These are phyloP conservation scores for Drosophila siamana DNA, from an alignment of 2,888 invertebrate species.

Conservation along the genomic window DNA sequence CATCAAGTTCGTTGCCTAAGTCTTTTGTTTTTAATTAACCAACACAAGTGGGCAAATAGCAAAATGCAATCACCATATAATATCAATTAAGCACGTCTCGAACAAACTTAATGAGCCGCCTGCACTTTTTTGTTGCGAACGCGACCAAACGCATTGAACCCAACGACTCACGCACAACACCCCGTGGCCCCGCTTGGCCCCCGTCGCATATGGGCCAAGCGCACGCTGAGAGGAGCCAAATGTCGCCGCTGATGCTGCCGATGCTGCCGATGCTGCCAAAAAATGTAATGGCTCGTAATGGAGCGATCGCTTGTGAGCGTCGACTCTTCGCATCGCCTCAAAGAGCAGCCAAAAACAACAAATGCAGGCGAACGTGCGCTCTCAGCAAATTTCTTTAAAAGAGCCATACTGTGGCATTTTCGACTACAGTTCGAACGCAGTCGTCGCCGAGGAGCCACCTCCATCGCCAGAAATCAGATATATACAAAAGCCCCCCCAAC, in stretches of 20 bases:
- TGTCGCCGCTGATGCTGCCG: constrained; percentile 10
- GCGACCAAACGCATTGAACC: constrained; percentile 69
- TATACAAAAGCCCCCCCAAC: constrained; percentile 7
- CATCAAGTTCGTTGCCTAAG: constrained; percentile 76
- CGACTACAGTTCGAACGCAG: constrained; percentile 77
- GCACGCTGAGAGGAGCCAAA: constrained; percentile 28
- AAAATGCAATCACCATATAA: constrained; percentile 33
- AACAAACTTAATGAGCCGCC: constrained; percentile 56
- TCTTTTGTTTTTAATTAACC: constrained; percentile 73
- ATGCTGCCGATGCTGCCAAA: constrained; percentile 20
- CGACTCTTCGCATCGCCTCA: constrained; percentile 43
- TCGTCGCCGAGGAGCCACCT: constrained; percentile 72
- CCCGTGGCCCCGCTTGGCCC: neutral
- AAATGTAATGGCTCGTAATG: constrained; percentile 43
- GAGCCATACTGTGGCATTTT: constrained; percentile 55
- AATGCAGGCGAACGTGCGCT: constrained; percentile 40
- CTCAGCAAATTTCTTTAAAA: constrained; percentile 81
- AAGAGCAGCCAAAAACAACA: constrained; percentile 57
- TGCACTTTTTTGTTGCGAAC: constrained; percentile 59
- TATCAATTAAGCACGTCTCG: constrained; percentile 59
- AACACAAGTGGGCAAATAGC: constrained; percentile 29
- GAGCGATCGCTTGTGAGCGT: constrained; percentile 26
- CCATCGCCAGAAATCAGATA: constrained; percentile 26
- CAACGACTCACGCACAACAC: constrained; percentile 33
- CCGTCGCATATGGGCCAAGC: constrained; percentile 24